Evolutionary conservation across 2,888 invertebrate genomes (phyloP), one percentile per base, ranked within the genome.

Genomic region (Acanthosepion lycidas): DNA sequence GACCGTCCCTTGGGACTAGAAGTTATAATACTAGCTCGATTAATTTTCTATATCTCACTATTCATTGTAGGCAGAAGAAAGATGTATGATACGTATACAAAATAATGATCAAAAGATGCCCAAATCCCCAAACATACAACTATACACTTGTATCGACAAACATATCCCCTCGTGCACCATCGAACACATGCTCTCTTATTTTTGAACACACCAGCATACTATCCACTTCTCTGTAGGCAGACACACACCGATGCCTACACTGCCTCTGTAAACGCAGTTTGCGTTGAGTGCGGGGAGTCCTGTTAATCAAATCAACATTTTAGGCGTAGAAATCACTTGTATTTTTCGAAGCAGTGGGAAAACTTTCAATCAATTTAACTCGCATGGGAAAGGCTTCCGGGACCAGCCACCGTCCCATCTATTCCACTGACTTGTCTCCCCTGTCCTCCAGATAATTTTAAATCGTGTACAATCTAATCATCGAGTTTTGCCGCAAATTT

Each of bases 291-390:
- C 78, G 33, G 78, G 78, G 33, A 78, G 78, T 78, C n/a, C 15
- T 23, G 78, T 78, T 78, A 33, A 78, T 78, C 78, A 78, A 78
- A 78, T 78, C n/a, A 78, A 78, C 78, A n/a, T 78, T 33, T 78
- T 4, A 78, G 78, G 78, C 78, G 78, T 12, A 78, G n/a, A 78
- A 78, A 78, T 78, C 78, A 33, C 78, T 78, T 78, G 33, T 78
- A 78, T 78, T 78, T 78, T 78, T 78, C 78, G 78, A 78, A 4
- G 78, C 78, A 23, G n/a, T 33, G n/a, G n/a, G 33, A 78, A 78
- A 78, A 33, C 78, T 78, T 78, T 78, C n/a, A 78, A 78, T 78
- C 78, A 78, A 78, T 78, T 78, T 78, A 78, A 78, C n/a, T 78
- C 78, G 33, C 78, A 33, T 33, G 78, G 33, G 78, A 33, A 78